Evolutionary conservation across 1,140 invertebrate genomes (phyloP), one percentile per base, ranked within the genome.

Genomic region (Wasmannia auropunctata): DNA sequence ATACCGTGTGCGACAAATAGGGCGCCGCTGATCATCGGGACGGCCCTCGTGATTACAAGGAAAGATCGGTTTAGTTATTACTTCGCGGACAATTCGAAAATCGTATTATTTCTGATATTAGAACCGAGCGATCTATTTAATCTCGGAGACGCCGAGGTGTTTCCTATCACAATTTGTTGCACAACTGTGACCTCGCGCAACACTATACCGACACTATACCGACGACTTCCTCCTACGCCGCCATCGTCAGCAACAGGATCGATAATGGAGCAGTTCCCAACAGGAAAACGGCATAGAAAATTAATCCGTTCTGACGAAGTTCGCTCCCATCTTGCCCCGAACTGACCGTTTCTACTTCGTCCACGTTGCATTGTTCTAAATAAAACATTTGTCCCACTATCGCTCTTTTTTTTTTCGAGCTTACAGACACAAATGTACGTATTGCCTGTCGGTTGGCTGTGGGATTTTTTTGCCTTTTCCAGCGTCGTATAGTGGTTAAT

Each of bases 401-500:
- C 67, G 56, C 43, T 58, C 28, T 40, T 79, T 56, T 49, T 60
- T 72, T 67, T 70, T 70, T 54, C 8, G 0, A n/a, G 0, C 8
- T 3, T 31, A 28, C 34, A 31, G 10, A 37, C 37, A 51, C 49
- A 34, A 70, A 81, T 25, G 25, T 58, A 81, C 14, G 11, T n/a
- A 72, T 40, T 72, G 37, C 31, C 65, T 43, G 19, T 83, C 65
- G 49, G n/a, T 56, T 72, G 19, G 14, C 34, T n/a, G 62, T 31
- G 25, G 67, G 22, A 58, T 83, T 25, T 16, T 43, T 63, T 84
- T 77, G 74, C 63, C 80, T 90, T 81, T 87, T 87, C 56, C 65
- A 40, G 31, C 74, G 28, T 22, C 43, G 28, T 28, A 46, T 28
- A 70, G 65, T 91, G 92, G 85, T 92, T 94, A 94, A 93, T 95